Evolutionary conservation across 2,888 invertebrate genomes (phyloP).

Genomic region (Frankliniella intonsa): DNA sequence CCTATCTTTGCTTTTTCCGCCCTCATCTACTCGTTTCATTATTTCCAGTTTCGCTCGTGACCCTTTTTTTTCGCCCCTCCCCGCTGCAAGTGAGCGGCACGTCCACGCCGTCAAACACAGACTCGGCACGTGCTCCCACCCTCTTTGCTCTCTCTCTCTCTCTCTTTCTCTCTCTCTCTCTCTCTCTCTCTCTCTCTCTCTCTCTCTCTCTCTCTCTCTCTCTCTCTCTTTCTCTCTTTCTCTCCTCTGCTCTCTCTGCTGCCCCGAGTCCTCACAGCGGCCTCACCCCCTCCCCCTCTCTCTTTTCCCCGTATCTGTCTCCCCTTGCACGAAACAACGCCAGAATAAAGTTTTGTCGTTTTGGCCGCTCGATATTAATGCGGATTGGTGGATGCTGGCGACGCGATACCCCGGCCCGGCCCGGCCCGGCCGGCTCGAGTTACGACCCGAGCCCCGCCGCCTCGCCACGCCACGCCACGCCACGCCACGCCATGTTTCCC

Average conservation of each 20-base stretch:
- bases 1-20: no score
- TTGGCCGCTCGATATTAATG: not conserved
- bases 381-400: not conserved
- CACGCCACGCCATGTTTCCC: not conserved
- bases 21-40: no score
- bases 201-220: slow-evolving; percentile 1
- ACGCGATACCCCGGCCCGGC: not conserved
- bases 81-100: not conserved
- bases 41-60: no score
- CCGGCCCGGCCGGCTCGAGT: not conserved
- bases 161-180: not conserved
- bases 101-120: not conserved
- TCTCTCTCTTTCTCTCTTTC: not conserved
- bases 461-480: not conserved
- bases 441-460: not conserved
- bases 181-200: slow-evolving; percentile 1
- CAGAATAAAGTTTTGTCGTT: not conserved
- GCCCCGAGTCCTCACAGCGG: no score
- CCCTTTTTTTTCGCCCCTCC: no score
- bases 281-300: no score
- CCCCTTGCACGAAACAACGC: not conserved
- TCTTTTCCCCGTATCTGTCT: not conserved
- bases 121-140: not conserved
- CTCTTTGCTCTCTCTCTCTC: not conserved
- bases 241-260: not conserved